A percentile compares a stretch with the other conserved stretches of the same genome.
phyloP scores from a whole-genome alignment of 2,113 vertebrate genomes.

The Platycercus adscitus region DNA sequence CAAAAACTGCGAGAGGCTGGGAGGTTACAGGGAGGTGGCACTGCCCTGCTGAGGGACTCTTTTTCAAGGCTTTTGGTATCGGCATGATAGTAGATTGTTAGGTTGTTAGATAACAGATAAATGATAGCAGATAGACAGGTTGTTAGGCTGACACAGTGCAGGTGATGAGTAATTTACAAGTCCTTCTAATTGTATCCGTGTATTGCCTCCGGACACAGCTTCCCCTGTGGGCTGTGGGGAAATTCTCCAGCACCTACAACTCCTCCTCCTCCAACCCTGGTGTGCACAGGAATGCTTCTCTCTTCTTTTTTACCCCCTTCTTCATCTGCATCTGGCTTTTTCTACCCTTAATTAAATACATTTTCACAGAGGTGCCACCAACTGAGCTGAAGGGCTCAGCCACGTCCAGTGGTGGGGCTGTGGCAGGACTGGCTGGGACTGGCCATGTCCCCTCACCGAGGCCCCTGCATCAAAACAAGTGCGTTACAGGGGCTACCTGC shows the following conservation, averaged over 20 bases:
- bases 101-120: neutral
- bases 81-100: neutral
- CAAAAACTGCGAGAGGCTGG: neutral
- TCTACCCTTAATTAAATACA: neutral
- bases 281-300: neutral
- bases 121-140: neutral
- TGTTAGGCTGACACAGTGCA: neutral
- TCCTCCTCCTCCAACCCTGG: neutral
- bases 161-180: neutral
- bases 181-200: neutral
- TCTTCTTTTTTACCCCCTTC: neutral
- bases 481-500: fast-evolving
- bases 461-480: neutral
- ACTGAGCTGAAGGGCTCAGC: neutral
- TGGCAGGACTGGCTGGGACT: neutral
- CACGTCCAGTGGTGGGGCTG: fast-evolving
- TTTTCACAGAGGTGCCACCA: neutral
- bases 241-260: neutral
- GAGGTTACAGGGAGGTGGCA: neutral
- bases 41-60: neutral
- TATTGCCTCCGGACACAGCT: fast-evolving
- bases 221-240: fast-evolving
- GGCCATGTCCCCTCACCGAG: fast-evolving
- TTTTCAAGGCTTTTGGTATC: neutral
- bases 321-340: neutral